A percentile compares a stretch with the other conserved stretches of the same genome.
phyloP scores from a whole-genome alignment of 2,113 vertebrate genomes.

The Rhinolophus ferrumequinum region DNA sequence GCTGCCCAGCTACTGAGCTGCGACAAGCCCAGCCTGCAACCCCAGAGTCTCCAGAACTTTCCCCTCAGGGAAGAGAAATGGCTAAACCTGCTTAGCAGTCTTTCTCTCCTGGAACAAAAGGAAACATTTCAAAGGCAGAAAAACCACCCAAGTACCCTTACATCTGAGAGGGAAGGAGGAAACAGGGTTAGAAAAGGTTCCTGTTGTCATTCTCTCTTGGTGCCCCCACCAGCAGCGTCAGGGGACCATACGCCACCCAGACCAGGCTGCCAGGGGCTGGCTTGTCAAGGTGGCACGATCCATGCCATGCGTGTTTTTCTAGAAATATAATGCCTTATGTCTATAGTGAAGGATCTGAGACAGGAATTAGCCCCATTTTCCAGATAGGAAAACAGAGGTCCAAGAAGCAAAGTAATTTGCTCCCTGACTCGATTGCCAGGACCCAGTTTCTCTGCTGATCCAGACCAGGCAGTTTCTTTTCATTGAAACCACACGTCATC shows the following conservation, averaged over 20 bases:
- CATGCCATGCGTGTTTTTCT: not conserved
- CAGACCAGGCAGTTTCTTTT: not conserved
- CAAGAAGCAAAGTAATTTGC: not conserved
- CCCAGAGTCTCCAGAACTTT: not conserved
- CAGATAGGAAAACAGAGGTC: not conserved
- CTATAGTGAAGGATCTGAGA: not conserved
- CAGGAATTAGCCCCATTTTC: not conserved
- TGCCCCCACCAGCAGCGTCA: not conserved
- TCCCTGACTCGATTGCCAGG: not conserved
- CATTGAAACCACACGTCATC: rapidly evolving
- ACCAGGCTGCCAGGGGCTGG: not conserved
- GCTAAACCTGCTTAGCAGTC: not conserved
- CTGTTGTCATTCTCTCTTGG: rapidly evolving
- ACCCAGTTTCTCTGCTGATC: not conserved
- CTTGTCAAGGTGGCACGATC: rapidly evolving
- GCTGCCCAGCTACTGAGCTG: conserved; percentile 11
- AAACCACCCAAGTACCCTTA: not conserved
- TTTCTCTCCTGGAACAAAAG: not conserved
- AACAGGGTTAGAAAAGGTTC: not conserved
- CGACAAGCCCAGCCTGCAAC: not conserved
- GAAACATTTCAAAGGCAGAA: not conserved
- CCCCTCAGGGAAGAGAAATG: not conserved
- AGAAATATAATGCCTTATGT: not conserved
- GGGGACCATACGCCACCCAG: not conserved
- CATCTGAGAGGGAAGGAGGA: not conserved